Evolutionary conservation across 2,888 invertebrate genomes (phyloP), one percentile per base, ranked within the genome.

Genomic region (Rhodophaea formosa): DNA sequence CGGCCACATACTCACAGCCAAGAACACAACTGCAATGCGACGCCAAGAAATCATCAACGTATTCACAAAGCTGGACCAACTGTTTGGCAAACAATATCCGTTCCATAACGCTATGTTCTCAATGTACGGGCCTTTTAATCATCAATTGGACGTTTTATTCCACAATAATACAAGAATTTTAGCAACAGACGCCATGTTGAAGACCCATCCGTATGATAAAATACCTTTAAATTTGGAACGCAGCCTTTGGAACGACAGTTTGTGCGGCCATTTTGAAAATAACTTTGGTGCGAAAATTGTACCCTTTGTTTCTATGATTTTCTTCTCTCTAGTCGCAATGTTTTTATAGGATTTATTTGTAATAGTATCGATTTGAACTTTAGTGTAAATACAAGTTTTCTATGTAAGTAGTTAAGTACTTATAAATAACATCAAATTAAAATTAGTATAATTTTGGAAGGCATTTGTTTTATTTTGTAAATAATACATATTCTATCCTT

Each of bases 41-140:
- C 83, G 84, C 29, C 93, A 94, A 67, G 96, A 96, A 75, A 94
- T 95, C 0, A 89, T 94, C 58, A 94, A 95, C 63, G 93, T 95
- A 0, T 91, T 97, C 43, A 88, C 94, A 12, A 93, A 94, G 65
- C 87, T 96, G 70, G 95, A 96, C 73, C 90, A 93, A 66, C 79
- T 95, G 32, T 96, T 96, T 76, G 96, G 96, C 45, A 93, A 92
- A 72, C 90, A 89, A 54, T 78, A 81, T 8, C 83, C 86, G 0
- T 87, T 88, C 69, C 91, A 92, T 14, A 94, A 92, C 0, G 91
- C 93, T 0, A 92, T 95, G 63, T 95, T 96, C 68, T 93, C 94
- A 0, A 88, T 96, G 83, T 96, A 94, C 64, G 95, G 95, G 0
- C 80, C 92, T 0, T 96, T 93, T 69, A 95, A 96, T 64, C 93